Conservation (phyloP, 2,888 invertebrate species). For the Andrena fulva region DNA sequence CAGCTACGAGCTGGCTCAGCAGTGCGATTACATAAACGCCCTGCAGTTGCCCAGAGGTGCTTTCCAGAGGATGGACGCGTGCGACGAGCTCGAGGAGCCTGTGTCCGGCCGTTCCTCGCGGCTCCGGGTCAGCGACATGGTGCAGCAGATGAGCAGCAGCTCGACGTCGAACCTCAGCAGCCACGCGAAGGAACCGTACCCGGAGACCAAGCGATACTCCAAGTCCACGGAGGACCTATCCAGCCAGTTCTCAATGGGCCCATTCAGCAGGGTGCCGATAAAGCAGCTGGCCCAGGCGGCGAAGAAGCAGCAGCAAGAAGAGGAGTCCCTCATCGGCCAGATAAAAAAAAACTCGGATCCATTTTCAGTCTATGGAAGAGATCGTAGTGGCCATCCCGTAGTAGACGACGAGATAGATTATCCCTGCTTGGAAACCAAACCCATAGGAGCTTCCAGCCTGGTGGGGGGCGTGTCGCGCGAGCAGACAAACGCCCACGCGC, state of each 20-base stretch:
- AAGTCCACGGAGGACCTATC: constrained; percentile 71
- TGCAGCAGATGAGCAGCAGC: constrained; percentile 71
- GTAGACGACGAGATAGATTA: constrained; percentile 82
- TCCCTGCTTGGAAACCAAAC: constrained; percentile 82
- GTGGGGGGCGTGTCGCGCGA: constrained; percentile 52
- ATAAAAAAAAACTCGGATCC: constrained; percentile 85
- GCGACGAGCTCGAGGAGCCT: constrained; percentile 79
- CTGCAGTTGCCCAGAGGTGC: constrained; percentile 67
- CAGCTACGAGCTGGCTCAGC: constrained; percentile 81
- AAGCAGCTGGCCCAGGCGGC: constrained; percentile 37
- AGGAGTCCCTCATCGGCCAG: constrained; percentile 77
- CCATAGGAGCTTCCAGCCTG: constrained; percentile 73
- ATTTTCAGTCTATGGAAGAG: constrained; percentile 81
- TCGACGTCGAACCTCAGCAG: constrained; percentile 68
- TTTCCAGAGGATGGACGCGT: constrained; percentile 80
- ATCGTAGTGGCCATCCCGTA: constrained; percentile 67
- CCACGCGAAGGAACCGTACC: constrained; percentile 24
- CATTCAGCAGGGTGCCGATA: constrained; percentile 27
- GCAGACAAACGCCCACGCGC: constrained; percentile 4
- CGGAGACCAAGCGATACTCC: constrained; percentile 63
- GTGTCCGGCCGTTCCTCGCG: constrained; percentile 61
- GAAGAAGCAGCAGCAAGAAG: constrained; percentile 44
- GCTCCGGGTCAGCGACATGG: constrained; percentile 70
- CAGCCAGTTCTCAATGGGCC: constrained; percentile 34
- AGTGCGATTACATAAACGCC: constrained; percentile 78